Base-by-base conservation (phyloP, 2,797 vertebrate genomes). In the Anguilla anguilla region DNA sequence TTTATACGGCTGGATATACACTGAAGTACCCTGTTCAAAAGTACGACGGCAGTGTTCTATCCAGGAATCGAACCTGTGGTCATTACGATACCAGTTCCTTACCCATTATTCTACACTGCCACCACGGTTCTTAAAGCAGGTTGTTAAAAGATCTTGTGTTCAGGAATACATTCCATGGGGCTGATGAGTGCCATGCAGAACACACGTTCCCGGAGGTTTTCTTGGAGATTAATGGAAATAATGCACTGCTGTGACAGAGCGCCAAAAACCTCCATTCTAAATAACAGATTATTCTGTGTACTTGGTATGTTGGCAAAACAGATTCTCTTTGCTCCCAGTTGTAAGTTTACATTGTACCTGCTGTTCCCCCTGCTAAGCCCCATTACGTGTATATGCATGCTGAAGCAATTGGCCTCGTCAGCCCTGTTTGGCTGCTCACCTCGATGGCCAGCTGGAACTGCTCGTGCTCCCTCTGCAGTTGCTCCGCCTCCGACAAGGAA, bases 391-490 rank as follows among this genome's bases (percentile, higher is more conserved):
- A 87, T 88, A 64, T 87, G 85, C 89, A 89, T 82, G 90, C 89
- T 89, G 84, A 89, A 92, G 90, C 88, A 87, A 91, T 87, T 89
- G 90, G 69, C 61, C 79, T 87, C 64, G 77, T 85, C 57, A 85
- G 69, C 46, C 53, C 87, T 69, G 85, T 86, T 86, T 86, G 88
- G 72, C 86, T 85, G 82, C 87, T 83, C 96, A 98, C 97, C 97
- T 98, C 97, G 89, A 98, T 98, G 69, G 98, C 98, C 94, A 99
- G 96, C 92, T 99, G 98, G 94, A 99, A 99, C 93, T 99, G 98
- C 77, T 99, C 98, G 0, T 99, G 98, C 67, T 99, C 98, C 90
- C 98, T 94, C 94, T 99, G 98, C 86, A 99, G 97, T 92, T 99
- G 98, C 93, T 99, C 98, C 0, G 98, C 98, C 95, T 99, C 98